Evolutionary conservation across 92 coral and sea anemone genomes (phyloP), one percentile per base, ranked within the genome.

Genomic region (Anthopleura xanthogrammica): DNA sequence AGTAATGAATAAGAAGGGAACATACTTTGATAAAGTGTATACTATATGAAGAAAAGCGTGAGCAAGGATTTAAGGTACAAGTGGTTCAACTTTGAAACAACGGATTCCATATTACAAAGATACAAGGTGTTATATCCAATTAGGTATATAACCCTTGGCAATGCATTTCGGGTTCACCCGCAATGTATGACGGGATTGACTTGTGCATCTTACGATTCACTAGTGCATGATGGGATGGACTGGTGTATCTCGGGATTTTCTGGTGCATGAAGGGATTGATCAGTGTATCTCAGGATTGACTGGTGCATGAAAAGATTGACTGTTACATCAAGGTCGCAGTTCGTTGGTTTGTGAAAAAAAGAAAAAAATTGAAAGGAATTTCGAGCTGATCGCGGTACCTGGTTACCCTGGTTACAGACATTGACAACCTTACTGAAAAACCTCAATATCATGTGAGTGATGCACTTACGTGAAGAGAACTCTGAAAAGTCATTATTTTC

Each of bases 141-240:
- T 62, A 62, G 2, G 17, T 46, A 4, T 19, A 29, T 68, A 68
- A 23, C 42, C 16, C 41, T 68, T 68, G 74, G 19, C 41, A 29
- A 68, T 4, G 24, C 16, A 68, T 68, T 16, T 10, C 42, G 42
- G 16, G 42, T 62, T 62, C 11, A 12, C 58, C 58, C 16, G 16
- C 58, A 13, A 54, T 54, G 70, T n/a, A 62, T 62, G 70, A 62
- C 12, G 70, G 70, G 70, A 62, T n/a, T 62, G 70, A 62, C 70
- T 62, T 9, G 58, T 54, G 58, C 58, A 54, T 54, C 58, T 54
- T 12, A 54, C 0, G 14, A 54, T 54, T 12, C 13, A 54, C 16
- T 54, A 12, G 58, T 54, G 58, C 58, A 54, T 54, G 58, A 54
- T 54, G 58, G 17, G 58, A 54, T 54, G 0, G 58, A 14, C 58